Percentiles rank a stretch among this genome's conserved stretches.
phyloP scores from a whole-genome alignment of 2,797 vertebrate species.

The Crenichthys baileyi region DNA sequence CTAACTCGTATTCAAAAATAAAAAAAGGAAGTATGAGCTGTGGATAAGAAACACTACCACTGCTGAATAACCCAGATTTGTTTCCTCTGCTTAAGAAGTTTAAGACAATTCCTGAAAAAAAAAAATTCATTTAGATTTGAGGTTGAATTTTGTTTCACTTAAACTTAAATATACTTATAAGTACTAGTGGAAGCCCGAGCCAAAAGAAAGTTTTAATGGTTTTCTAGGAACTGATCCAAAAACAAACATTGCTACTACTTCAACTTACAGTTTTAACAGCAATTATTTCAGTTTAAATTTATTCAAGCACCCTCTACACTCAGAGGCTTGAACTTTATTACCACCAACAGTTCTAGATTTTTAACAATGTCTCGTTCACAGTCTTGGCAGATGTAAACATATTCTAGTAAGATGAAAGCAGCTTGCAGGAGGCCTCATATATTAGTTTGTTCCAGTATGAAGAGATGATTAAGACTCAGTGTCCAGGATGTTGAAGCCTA shows the following conservation, averaged over 20 bases:
- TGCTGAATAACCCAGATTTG: conserved; percentile 29
- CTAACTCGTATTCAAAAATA: conserved; percentile 26
- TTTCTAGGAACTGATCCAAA: neutral
- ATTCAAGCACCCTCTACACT: conserved; percentile 1
- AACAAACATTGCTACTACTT: neutral
- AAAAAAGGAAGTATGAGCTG: conserved; percentile 29
- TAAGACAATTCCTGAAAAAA: conserved; percentile 8
- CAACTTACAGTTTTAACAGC: neutral
- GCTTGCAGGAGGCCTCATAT: conserved; percentile 27
- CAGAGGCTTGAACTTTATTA: conserved; percentile 42
- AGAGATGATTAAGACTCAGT: conserved; percentile 61
- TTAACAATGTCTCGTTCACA: conserved; percentile 51
- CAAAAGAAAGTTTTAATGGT: neutral
- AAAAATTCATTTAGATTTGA: conserved; percentile 11
- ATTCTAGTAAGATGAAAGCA: conserved; percentile 41
- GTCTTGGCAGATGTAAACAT: conserved; percentile 27
- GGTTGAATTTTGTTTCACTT: conserved; percentile 11
- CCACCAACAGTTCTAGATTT: conserved; percentile 35
- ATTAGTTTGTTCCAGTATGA: conserved; percentile 49
- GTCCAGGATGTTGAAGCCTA: conserved; percentile 50
- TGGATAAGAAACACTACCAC: conserved; percentile 18
- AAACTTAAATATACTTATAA: conserved; percentile 5
- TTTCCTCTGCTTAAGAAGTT: conserved; percentile 28
- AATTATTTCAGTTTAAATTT: neutral
- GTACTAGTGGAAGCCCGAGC: neutral